Evolutionary conservation across 2,888 invertebrate species (phyloP).

Genomic region (Euclidia mi): DNA sequence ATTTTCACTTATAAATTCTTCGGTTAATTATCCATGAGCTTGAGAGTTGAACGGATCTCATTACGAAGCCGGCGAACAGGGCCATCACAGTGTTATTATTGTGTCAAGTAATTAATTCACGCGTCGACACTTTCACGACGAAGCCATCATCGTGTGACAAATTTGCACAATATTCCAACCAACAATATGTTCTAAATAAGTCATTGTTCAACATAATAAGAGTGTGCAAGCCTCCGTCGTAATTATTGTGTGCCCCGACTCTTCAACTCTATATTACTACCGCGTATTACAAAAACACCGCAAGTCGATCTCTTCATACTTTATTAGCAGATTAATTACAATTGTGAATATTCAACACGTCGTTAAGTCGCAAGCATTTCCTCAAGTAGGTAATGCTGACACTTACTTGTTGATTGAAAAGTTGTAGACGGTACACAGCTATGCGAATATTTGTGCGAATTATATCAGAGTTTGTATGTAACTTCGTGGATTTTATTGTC

Average conservation of each 20-base stretch:
- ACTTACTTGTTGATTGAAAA: constrained; percentile 59
- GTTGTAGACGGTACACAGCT: constrained; percentile 58
- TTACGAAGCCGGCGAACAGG: constrained; percentile 46
- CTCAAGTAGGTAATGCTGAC: constrained; percentile 64
- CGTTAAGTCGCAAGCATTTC: constrained; percentile 68
- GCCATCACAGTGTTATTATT: constrained; percentile 61
- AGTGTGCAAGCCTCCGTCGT: constrained; percentile 32
- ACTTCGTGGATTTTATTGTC: constrained; percentile 3
- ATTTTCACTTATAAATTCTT: constrained; percentile 52
- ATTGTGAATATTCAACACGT: constrained; percentile 82
- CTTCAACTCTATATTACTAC: constrained; percentile 40
- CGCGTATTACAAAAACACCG: constrained; percentile 62
- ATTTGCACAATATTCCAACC: constrained; percentile 67
- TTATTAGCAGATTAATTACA: constrained; percentile 72
- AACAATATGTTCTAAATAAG: constrained; percentile 68
- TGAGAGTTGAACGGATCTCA: constrained; percentile 55
- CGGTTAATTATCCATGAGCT: constrained; percentile 58
- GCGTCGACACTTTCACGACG: constrained; percentile 75
- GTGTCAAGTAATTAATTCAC: constrained; percentile 64
- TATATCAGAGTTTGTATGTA: constrained; percentile 52
- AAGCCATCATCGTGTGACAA: constrained; percentile 72
- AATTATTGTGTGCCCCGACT: constrained; percentile 38
- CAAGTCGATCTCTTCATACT: constrained; percentile 76
- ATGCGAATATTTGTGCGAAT: constrained; percentile 77
- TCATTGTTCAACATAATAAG: constrained; percentile 64